Conservation (phyloP, 1,140 invertebrate genomes). For the Dinothrombium tinctorium region DNA sequence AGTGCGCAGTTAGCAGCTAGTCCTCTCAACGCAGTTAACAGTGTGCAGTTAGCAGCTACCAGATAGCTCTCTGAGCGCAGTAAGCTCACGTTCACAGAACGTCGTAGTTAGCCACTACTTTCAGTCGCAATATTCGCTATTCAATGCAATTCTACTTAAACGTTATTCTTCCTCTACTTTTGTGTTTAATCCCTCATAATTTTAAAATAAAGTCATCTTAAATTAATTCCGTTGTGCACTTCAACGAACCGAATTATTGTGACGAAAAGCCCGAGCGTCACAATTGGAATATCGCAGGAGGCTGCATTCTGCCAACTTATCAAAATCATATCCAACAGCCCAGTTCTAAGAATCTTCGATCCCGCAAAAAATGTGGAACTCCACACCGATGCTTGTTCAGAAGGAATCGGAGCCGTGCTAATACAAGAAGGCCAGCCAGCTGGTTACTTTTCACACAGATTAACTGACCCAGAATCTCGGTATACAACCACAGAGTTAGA, state of each 20-base stretch:
- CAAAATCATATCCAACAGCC: conserved; percentile 11
- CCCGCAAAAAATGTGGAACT: conserved; percentile 3
- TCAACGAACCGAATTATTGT: conserved; percentile 15
- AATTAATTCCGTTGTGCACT: conserved; percentile 22
- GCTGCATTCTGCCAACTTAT: conserved; percentile 21
- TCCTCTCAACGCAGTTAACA: too few relatives aligned
- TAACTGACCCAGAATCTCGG: conserved; percentile 23
- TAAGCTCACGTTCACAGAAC: too few relatives aligned
- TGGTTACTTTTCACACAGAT: background rate
- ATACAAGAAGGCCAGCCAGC: conserved; percentile 17
- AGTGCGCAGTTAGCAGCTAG: too few relatives aligned
- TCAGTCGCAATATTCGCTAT: too few relatives aligned
- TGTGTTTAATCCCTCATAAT: too few relatives aligned
- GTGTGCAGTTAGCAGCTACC: too few relatives aligned
- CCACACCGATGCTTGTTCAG: conserved; percentile 7
- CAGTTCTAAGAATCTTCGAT: conserved; percentile 16
- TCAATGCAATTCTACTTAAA: too few relatives aligned
- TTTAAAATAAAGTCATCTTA: too few relatives aligned
- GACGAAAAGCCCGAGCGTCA: conserved; percentile 20
- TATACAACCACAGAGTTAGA: conserved; percentile 25
- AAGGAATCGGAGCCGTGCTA: conserved; percentile 23
- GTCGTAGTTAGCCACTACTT: too few relatives aligned
- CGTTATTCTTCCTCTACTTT: too few relatives aligned
- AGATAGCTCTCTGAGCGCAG: too few relatives aligned
- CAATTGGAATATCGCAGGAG: conserved; percentile 18